Base-by-base conservation (phyloP, 2,888 invertebrate genomes). In the Pyrgus malvae region DNA sequence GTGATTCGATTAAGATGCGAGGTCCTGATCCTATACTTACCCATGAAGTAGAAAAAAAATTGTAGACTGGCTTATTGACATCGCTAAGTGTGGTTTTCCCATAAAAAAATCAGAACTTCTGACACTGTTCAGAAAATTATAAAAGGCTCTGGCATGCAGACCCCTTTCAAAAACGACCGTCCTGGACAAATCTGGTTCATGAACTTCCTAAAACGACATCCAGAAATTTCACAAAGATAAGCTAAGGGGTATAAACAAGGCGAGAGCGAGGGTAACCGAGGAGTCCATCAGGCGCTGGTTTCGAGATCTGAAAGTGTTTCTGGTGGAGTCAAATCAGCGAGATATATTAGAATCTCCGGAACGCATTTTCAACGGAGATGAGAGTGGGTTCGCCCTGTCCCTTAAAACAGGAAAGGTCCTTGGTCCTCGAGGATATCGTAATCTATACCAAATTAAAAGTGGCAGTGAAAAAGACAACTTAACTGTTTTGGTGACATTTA, bases 71-170 rank as follows among this genome's bases (percentile, higher is more conserved):
- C 60, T 71, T 44, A 33, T 65, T 46, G 58, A 63, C 23, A 63
- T 67, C 33, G 56, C 68, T 4, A 70, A 70, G 62, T 71, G 69
- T 64, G 69, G 70, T 33, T 72, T 72, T 60, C 70, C 69, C 23
- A 60, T 70, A 1, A 70, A 65, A 50, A 71, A 70, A 50, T 23
- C 60, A 17, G 62, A 68, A 44, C 51, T 17, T 55, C 69, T 42
- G 60, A 67, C 46, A 65, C 66, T 14, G 69, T 68, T 9, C 56
- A 67, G 44, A 68, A 66, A 59, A 25, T 63, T 64, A 57, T 25
- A 59, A 37, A 25, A 45, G 58, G 60, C 9, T 38, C 31, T 0
- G 41, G 29, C 23, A 16, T 54, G n/a, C 44, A 55, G 41, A 60
- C 57, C 23, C 45, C 42, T 21, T 60, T 63, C 31, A 60, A 61